A percentile compares a stretch with the other conserved stretches of the same genome.
phyloP scores from a whole-genome alignment of 2,113 vertebrate species.

The Scopus umbretta region DNA sequence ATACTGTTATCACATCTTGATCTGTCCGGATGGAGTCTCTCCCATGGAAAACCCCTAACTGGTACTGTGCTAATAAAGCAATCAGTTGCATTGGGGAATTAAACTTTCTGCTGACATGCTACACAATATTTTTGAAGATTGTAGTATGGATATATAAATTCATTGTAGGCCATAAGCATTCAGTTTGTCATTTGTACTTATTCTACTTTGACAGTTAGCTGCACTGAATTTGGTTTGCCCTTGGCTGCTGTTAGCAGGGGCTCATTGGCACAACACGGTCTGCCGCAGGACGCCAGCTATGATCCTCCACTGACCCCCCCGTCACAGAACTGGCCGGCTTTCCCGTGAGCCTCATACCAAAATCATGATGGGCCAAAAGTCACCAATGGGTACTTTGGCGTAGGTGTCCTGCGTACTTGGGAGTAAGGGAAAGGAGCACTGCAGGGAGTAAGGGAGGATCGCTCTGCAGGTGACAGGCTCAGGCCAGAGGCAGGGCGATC shows the following conservation, averaged over 20 bases:
- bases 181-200: background rate
- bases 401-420: background rate
- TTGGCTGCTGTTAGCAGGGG: background rate
- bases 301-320: background rate
- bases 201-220: background rate
- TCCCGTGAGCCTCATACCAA: rapidly evolving
- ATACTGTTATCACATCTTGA: background rate
- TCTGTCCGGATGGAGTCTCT: background rate
- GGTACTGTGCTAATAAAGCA: background rate
- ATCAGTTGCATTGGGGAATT: background rate
- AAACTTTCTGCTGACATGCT: background rate
- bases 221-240: background rate
- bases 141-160: background rate
- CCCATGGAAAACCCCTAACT: background rate
- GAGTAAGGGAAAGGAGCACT: background rate
- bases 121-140: background rate
- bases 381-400: no score
- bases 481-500: background rate
- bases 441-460: background rate
- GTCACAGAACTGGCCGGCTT: background rate
- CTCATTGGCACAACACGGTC: background rate
- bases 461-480: background rate
- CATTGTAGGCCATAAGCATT: background rate
- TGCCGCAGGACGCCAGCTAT: rapidly evolving
- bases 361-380: background rate